phyloP scores from a whole-genome alignment of 2,888 invertebrate species.

The Pollenia amentaria region DNA sequence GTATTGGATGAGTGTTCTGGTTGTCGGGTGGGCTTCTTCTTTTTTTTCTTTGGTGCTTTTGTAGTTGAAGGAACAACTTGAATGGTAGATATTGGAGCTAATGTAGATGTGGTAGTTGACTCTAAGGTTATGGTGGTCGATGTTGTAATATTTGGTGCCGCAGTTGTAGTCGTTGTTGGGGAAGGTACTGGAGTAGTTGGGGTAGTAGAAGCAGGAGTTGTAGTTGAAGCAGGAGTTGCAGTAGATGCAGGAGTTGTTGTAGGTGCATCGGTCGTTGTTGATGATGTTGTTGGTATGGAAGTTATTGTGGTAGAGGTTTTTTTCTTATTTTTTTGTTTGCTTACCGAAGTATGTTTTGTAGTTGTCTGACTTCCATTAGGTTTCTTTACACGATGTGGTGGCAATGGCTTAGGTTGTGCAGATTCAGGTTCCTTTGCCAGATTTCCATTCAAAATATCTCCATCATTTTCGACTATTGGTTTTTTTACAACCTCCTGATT shows the following conservation, averaged over 20 bases:
- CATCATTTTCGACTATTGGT: constrained; percentile 74
- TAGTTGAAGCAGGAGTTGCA: constrained; percentile 45
- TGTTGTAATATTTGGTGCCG: constrained; percentile 65
- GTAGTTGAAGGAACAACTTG: constrained; percentile 75
- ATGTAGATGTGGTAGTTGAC: constrained; percentile 54
- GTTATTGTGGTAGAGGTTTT: constrained; percentile 76
- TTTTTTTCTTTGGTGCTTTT: constrained; percentile 79
- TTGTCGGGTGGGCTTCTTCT: constrained; percentile 80
- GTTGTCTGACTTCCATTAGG: constrained; percentile 74
- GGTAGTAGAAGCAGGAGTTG: neutral
- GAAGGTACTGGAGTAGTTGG: neutral
- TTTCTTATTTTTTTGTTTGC: constrained; percentile 81
- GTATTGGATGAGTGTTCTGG: constrained; percentile 71
- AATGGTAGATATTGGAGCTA: constrained; percentile 64
- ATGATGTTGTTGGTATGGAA: constrained; percentile 35
- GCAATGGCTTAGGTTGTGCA: constrained; percentile 75
- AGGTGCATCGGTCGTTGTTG: constrained; percentile 56
- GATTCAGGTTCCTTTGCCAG: constrained; percentile 77
- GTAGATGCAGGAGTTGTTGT: constrained; percentile 53
- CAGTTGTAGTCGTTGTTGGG: constrained; percentile 52
- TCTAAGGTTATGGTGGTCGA: constrained; percentile 61
- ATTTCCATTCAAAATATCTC: constrained; percentile 63
- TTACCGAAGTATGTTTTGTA: constrained; percentile 72
- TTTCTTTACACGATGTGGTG: constrained; percentile 79
- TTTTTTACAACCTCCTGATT: constrained; percentile 81